Evolutionary conservation across 1,140 invertebrate genomes (phyloP).

Genomic region (Lanistes nyassanus): DNA sequence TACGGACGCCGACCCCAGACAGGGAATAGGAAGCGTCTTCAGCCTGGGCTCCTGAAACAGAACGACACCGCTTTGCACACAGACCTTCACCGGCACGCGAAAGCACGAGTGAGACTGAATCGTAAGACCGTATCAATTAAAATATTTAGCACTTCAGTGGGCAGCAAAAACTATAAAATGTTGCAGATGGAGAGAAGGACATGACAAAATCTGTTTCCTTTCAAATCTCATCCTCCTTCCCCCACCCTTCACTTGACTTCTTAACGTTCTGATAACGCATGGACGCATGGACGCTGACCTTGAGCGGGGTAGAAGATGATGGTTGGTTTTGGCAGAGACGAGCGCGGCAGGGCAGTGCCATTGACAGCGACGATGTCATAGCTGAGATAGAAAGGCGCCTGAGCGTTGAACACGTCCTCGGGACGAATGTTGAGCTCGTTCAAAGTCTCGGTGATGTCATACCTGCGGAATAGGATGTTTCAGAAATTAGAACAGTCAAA

Average conservation of each 20-base stretch:
- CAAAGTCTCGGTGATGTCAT: slow-evolving; percentile 29
- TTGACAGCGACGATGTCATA: slow-evolving; percentile 22
- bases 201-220: neutral
- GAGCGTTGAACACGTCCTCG: slow-evolving; percentile 28
- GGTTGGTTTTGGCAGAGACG: slow-evolving; percentile 18
- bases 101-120: too few species aligned
- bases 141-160: too few species aligned
- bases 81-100: neutral
- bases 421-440: slow-evolving; percentile 8
- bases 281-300: slow-evolving; percentile 1
- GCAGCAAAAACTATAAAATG: too few species aligned
- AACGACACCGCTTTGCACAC: neutral
- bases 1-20: slow-evolving; percentile 12
- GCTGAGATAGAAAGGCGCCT: slow-evolving; percentile 17
- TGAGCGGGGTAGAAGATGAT: slow-evolving; percentile 21
- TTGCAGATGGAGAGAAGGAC: neutral
- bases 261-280: neutral
- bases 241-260: neutral
- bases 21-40: neutral
- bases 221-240: neutral
- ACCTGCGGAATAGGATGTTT: neutral
- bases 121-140: too few species aligned
- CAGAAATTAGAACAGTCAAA: neutral
- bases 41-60: neutral
- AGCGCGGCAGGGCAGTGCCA: slow-evolving; percentile 9